phyloP scores from a whole-genome alignment of 2,113 vertebrate genomes.

The Heteronetta atricapilla region DNA sequence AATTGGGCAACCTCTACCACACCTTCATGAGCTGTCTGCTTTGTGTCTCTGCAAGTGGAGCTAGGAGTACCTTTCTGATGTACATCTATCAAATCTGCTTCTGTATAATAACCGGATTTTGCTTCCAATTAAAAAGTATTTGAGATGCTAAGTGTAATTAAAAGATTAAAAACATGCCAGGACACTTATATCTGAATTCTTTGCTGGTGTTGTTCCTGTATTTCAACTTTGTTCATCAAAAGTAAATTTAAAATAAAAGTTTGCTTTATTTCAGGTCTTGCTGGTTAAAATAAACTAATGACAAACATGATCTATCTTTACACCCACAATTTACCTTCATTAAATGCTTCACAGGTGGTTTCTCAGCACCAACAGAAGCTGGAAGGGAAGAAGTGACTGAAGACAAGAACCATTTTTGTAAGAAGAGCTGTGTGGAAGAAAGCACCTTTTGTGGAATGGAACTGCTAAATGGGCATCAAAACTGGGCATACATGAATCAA shows the following conservation, averaged over 20 bases:
- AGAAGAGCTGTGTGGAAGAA: not conserved
- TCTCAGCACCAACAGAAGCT: not conserved
- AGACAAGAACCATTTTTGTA: not conserved
- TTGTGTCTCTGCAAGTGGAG: not conserved
- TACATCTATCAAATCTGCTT: not conserved
- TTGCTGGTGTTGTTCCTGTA: not conserved
- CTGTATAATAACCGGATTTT: not conserved
- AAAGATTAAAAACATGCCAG: not conserved
- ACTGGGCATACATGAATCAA: rapidly evolving
- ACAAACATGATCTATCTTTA: not conserved
- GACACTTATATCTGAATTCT: not conserved
- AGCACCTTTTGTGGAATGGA: not conserved
- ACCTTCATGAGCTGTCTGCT: not conserved
- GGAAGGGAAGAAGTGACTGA: not conserved
- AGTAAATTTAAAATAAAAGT: not conserved
- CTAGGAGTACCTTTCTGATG: not conserved
- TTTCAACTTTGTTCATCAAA: not conserved
- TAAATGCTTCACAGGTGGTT: not conserved
- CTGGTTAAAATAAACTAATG: not conserved
- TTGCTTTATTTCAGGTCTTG: not conserved
- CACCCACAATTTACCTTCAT: not conserved
- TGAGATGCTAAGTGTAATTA: not conserved
- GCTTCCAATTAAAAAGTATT: not conserved
- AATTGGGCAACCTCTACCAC: not conserved
- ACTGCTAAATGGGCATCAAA: not conserved